A percentile compares a stretch with the other conserved stretches of the same genome.
phyloP scores from a whole-genome alignment of 2,797 vertebrate species.

The Spondyliosoma cantharus region DNA sequence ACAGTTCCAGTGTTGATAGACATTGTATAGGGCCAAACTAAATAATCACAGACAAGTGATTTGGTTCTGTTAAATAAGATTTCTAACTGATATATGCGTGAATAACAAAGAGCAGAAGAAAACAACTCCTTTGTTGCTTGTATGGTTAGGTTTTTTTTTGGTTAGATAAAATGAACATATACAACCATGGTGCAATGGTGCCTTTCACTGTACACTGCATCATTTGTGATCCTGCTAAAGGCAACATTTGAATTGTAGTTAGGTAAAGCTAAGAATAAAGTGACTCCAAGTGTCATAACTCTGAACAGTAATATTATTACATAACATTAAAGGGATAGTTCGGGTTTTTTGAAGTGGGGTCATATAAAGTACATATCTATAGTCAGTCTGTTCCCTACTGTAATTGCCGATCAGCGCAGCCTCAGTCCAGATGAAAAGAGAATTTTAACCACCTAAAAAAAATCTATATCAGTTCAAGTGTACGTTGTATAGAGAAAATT shows the following conservation, averaged over 20 bases:
- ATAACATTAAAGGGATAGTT: no score
- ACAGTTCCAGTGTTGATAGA: conserved; percentile 32
- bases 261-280: neutral
- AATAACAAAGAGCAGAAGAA: neutral
- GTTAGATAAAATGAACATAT: neutral
- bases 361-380: no score
- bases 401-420: no score
- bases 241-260: conserved; percentile 5
- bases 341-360: no score
- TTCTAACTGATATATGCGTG: neutral
- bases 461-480: no score
- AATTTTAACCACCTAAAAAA: no score
- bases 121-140: neutral
- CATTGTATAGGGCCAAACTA: neutral
- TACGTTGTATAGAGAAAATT: no score
- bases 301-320: neutral
- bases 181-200: neutral
- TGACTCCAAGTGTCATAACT: neutral
- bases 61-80: conserved; percentile 1
- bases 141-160: neutral
- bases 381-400: no score
- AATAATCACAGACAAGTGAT: neutral
- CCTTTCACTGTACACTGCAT: neutral
- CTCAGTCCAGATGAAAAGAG: no score
- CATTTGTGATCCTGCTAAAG: neutral